Evolutionary conservation across 2,888 invertebrate genomes (phyloP).

Genomic region (Synanthedon vespiformis): DNA sequence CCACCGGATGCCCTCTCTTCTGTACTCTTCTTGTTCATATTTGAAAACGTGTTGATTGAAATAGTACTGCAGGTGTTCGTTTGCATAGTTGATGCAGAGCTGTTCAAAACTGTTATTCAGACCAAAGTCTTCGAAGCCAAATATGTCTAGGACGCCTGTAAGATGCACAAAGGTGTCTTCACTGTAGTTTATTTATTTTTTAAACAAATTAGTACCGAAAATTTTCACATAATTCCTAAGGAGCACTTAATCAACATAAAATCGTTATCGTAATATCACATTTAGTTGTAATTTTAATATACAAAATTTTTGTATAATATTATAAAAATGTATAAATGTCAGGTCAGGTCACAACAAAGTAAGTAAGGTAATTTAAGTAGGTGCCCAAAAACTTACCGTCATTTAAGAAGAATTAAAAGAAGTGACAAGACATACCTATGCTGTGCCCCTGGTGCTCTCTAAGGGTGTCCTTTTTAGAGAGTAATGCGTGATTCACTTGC

Average conservation of each 20-base stretch:
- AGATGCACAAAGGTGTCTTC: too few species aligned
- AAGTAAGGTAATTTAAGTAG: too few species aligned
- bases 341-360: too few species aligned
- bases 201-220: too few species aligned
- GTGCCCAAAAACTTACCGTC: not conserved
- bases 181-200: too few species aligned
- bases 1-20: constrained; percentile 94
- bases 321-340: too few species aligned
- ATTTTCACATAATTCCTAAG: too few species aligned
- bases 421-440: constrained; percentile 67
- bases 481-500: constrained; percentile 93
- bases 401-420: not conserved
- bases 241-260: too few species aligned
- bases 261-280: too few species aligned
- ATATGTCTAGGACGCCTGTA: constrained; percentile 91
- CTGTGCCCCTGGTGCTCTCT: constrained; percentile 92
- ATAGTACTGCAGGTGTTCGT: constrained; percentile 96
- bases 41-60: constrained; percentile 99
- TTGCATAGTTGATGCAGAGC: constrained; percentile 97
- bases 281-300: too few species aligned
- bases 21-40: constrained; percentile 96
- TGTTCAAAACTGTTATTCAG: constrained; percentile 94
- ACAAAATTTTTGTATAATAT: too few species aligned
- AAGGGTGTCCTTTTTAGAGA: constrained; percentile 89
- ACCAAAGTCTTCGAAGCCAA: constrained; percentile 97